Evolutionary conservation across 2,888 invertebrate genomes (phyloP), one percentile per base, ranked within the genome.

Genomic region (Strigamia crassipes): DNA sequence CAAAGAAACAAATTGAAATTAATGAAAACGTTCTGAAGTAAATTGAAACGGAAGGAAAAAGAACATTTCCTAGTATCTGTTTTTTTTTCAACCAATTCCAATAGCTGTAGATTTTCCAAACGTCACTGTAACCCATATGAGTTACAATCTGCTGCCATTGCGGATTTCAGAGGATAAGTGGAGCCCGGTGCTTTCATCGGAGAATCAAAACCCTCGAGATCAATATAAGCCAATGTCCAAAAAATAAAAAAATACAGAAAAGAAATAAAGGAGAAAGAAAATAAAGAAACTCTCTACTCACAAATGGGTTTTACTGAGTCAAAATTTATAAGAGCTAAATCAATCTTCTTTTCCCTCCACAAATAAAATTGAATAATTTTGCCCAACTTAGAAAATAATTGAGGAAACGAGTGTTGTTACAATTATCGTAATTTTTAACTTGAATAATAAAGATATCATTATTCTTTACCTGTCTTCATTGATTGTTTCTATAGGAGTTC

Each of bases 121-220:
- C 18, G 61, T 61, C 61, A 61, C 61, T 18, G 1, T 61, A 61
- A 9, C 61, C 61, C 23, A 10, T 61, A 61, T 61, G 61, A 61
- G 61, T 61, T 61, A 61, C 61, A 61, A 61, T 61, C 61, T 61
- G 61, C 61, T 61, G 61, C 61, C 61, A 61, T n/a, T 23, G 61
- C 61, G 23, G 61, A 61, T 61, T 23, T 61, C 18, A 6, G 61
- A 61, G 61, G 46, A 46, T 46, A 46, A 46, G 46, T 46, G 46
- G 61, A 61, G 61, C 61, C 23, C 18, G 6, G 61, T 61, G 61
- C 61, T 61, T 61, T 61, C 61, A 61, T 61, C 61, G 21, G 61
- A 61, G 61, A 61, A 23, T 61, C 61, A 61, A 61, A 61, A 61
- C 61, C 61, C 61, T 61, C 23, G 61, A 61, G 61, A 61, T 61